phyloP scores from a whole-genome alignment of 2,888 invertebrate genomes.

The Ichneumoninae sp. region DNA sequence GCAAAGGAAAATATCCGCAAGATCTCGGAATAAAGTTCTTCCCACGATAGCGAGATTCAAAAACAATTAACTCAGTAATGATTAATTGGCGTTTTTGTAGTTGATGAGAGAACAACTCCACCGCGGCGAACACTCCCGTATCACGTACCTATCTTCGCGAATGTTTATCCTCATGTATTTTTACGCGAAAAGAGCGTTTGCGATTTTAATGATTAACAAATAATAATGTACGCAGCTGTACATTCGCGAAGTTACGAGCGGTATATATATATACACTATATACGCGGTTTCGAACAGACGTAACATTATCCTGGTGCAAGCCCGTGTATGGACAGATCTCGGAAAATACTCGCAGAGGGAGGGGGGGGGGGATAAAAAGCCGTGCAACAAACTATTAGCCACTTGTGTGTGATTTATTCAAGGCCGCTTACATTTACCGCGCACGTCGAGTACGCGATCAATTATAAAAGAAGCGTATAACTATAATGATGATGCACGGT shows the following conservation, averaged over 20 bases:
- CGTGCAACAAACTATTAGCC: conserved; percentile 40
- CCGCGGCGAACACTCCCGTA: neutral
- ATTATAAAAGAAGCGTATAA: conserved; percentile 53
- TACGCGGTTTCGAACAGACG: neutral
- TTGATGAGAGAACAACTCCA: conserved; percentile 7
- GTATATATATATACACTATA: neutral
- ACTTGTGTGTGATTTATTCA: conserved; percentile 51
- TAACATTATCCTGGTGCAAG: conserved; percentile 33
- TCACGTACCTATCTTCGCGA: conserved; percentile 10
- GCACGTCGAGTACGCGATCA: conserved; percentile 52
- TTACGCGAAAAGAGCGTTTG: conserved; percentile 18
- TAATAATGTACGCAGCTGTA: conserved; percentile 30
- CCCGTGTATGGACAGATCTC: conserved; percentile 20
- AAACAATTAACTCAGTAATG: conserved; percentile 34
- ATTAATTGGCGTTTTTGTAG: conserved; percentile 33
- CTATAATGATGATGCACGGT: conserved; percentile 37
- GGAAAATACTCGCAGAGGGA: neutral
- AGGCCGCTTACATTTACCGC: conserved; percentile 49
- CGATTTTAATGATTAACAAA: conserved; percentile 56
- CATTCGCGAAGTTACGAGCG: conserved; percentile 13
- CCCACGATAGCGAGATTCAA: conserved; percentile 18
- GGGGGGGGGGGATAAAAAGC: neutral
- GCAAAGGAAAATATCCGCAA: neutral
- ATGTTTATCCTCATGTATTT: conserved; percentile 16
- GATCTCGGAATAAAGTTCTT: conserved; percentile 12